Evolutionary conservation across 2,113 vertebrate genomes (phyloP), one percentile per base, ranked within the genome.

Genomic region (Sander lucioperca): DNA sequence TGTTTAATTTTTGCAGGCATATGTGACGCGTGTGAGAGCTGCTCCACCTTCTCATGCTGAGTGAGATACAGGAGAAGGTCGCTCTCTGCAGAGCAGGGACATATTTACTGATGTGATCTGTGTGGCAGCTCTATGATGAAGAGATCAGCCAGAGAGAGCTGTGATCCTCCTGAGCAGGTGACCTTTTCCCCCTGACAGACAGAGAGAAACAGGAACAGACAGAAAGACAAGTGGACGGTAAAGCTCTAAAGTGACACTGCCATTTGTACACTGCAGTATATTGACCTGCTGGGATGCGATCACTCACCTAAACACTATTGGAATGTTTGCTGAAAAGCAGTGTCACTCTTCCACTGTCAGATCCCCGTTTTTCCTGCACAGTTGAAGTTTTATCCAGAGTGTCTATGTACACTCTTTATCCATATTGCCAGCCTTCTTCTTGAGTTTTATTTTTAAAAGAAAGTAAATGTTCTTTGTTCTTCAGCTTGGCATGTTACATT

Each of bases 141-240:
- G 76, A 77, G 81, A 85, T 80, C 81, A 85, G 62, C 48, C 59
- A 0, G 30, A 53, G 74, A 73, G 77, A 63, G n/a, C 56, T 18
- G 51, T 0, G 62, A 81, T 86, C 77, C 88, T 86, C 79, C 74
- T 16, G 85, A 90, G 79, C 72, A 30, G 80, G 30, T 82, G 90
- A 90, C 85, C 90, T 92, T 43, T 89, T 89, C 45, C 47, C 21
- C 1, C 67, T 43, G 66, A 80, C n/a, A 6, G 61, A 53, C 61
- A 7, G 36, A 30, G 33, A 15, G 45, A 75, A 50, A 74, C 5
- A 0, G 8, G 18, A 25, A 76, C 53, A 39, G 73, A 79, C 74
- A 36, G 67, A 74, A 6, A 74, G 61, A 79, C 64, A 3, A 1
- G 74, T 33, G 69, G 53, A 58, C 11, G 25, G 23, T 51, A 11